Conservation (phyloP, 2,797 vertebrate genomes). For the Myotis daubentonii region DNA sequence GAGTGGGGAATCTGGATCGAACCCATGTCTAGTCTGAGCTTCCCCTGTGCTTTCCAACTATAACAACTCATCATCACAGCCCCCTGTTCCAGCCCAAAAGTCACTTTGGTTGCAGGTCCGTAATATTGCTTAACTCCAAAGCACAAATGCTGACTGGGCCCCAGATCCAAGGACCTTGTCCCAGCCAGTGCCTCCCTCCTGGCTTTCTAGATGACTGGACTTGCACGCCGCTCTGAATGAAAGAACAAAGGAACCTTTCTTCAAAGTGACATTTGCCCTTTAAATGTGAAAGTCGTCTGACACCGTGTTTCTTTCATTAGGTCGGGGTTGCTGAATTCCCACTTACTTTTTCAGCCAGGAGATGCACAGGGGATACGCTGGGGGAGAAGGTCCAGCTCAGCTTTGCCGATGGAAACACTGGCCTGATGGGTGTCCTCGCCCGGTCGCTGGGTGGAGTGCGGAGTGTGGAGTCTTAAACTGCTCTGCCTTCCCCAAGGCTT, state of each 20-base stretch:
- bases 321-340: slow-evolving; percentile 46
- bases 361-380: not conserved
- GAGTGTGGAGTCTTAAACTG: not conserved
- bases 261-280: slow-evolving; percentile 68
- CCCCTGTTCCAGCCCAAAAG: not conserved
- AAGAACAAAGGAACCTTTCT: slow-evolving; percentile 42
- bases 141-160: not conserved
- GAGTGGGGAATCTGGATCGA: not conserved
- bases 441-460: not conserved
- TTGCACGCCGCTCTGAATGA: not conserved
- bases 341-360: not conserved
- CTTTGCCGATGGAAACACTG: not conserved
- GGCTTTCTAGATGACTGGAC: not conserved
- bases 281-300: slow-evolving; percentile 64
- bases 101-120: not conserved
- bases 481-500: not conserved
- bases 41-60: not conserved
- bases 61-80: not conserved
- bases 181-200: not conserved
- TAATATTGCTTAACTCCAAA: not conserved
- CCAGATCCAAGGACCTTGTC: not conserved
- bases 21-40: accelerated
- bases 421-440: not conserved
- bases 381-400: not conserved
- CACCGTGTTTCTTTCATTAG: slow-evolving; percentile 56